A percentile compares a stretch with the other conserved stretches of the same genome.
Conservation (phyloP, 2,888 invertebrate genomes). For the Invenusta paracnida region DNA sequence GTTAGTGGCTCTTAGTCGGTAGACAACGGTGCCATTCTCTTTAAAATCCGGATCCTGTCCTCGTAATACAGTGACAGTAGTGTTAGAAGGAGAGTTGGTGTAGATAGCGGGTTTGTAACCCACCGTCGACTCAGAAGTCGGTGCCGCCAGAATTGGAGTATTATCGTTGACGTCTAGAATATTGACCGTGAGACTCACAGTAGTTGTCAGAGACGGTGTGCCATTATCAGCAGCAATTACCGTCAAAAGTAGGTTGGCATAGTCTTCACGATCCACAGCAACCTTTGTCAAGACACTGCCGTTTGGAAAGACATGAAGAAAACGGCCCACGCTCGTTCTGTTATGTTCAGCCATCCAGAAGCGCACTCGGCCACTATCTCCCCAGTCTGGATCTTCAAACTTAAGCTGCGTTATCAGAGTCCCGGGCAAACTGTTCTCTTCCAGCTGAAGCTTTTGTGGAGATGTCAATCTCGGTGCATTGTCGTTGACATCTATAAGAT, state of each 20-base stretch:
- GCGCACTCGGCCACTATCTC: conserved; percentile 38
- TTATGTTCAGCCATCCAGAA: conserved; percentile 31
- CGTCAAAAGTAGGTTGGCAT: background rate
- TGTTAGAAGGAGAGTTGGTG: conserved; percentile 38
- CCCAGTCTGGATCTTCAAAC: conserved; percentile 37
- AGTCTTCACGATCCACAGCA: conserved; percentile 38
- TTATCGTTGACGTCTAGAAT: conserved; percentile 41
- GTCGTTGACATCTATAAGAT: conserved; percentile 40
- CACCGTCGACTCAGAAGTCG: conserved; percentile 31
- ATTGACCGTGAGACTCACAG: conserved; percentile 24
- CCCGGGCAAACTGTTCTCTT: conserved; percentile 37
- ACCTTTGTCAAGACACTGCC: conserved; percentile 28
- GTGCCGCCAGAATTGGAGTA: conserved; percentile 10
- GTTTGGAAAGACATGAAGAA: conserved; percentile 34
- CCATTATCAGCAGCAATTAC: conserved; percentile 37
- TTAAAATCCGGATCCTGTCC: conserved; percentile 40
- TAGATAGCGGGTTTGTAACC: conserved; percentile 30
- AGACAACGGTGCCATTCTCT: conserved; percentile 40
- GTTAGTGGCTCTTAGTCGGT: conserved; percentile 37
- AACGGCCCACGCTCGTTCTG: conserved; percentile 28
- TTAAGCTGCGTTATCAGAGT: conserved; percentile 36
- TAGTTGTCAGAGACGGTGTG: conserved; percentile 27
- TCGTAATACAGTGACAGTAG: conserved; percentile 1
- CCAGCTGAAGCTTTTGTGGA: conserved; percentile 4
- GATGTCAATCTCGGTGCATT: conserved; percentile 35